These are phyloP conservation scores for Adineta ricciae DNA, from an alignment of 2,888 invertebrate genomes.

Conservation along the genomic window DNA sequence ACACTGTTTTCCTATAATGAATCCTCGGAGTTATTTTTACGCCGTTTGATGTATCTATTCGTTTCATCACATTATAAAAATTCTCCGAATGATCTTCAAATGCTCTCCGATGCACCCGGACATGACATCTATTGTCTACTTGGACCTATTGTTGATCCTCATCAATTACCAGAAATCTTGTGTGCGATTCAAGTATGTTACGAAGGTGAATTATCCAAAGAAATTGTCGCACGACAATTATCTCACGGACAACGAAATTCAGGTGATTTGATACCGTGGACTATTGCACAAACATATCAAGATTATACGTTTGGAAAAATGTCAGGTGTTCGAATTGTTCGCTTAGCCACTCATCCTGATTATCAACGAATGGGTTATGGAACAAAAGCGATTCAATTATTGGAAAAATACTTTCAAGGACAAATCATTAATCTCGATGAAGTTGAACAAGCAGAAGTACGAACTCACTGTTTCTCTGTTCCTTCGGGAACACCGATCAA, in stretches of 20 bases:
- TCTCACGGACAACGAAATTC: constrained; percentile 77
- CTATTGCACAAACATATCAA: constrained; percentile 85
- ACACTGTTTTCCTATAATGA: constrained; percentile 91
- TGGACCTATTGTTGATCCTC: constrained; percentile 65
- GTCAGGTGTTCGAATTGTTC: constrained; percentile 76
- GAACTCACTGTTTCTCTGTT: not conserved
- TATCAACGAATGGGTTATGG: constrained; percentile 98
- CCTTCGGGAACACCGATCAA: no score
- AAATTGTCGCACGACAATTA: constrained; percentile 66
- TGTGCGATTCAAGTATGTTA: constrained; percentile 68
- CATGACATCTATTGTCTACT: constrained; percentile 90
- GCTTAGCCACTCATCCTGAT: constrained; percentile 95
- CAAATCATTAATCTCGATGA: constrained; percentile 52
- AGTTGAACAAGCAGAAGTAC: not conserved
- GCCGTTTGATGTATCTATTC: constrained; percentile 78
- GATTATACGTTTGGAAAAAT: constrained; percentile 83
- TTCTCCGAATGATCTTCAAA: constrained; percentile 92
- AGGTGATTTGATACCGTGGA: constrained; percentile 97
- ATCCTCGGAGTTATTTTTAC: constrained; percentile 71
- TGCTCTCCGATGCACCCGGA: constrained; percentile 94
- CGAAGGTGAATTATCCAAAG: constrained; percentile 59
- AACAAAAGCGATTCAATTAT: constrained; percentile 67
- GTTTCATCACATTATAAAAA: constrained; percentile 99
- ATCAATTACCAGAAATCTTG: constrained; percentile 69
- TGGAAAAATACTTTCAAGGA: constrained; percentile 77